Evolutionary conservation across 1,140 invertebrate genomes (phyloP).

Genomic region (Cecropterus lyciades): DNA sequence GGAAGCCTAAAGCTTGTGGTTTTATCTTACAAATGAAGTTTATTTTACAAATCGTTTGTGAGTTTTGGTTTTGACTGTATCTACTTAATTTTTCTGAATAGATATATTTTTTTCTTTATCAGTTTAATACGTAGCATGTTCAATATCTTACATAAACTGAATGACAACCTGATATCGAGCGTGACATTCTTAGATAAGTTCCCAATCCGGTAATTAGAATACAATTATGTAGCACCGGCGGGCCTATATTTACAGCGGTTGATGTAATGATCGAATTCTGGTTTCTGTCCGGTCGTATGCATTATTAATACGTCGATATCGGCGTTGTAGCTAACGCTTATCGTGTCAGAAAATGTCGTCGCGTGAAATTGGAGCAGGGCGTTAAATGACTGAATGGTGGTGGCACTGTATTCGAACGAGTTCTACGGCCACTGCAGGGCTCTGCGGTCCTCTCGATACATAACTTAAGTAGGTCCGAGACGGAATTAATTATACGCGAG

Average conservation of each 20-base stretch:
- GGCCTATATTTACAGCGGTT: conserved; percentile 20
- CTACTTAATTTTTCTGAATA: no score
- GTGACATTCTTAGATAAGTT: conserved; percentile 11
- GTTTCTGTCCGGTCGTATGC: conserved; percentile 32
- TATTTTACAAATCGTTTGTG: no score
- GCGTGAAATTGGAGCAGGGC: conserved; percentile 58
- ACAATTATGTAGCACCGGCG: conserved; percentile 20
- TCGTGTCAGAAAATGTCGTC: conserved; percentile 33
- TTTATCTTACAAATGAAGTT: conserved; percentile 5
- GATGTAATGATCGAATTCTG: conserved; percentile 23
- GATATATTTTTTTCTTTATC: no score
- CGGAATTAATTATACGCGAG: conserved; percentile 72
- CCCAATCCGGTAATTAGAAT: conserved; percentile 21
- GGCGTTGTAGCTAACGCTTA: conserved; percentile 33
- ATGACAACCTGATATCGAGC: conserved; percentile 1
- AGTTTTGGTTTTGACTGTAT: not conserved
- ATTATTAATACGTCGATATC: conserved; percentile 32
- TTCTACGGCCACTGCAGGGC: conserved; percentile 55
- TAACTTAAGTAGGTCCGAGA: conserved; percentile 73
- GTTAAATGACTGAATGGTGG: conserved; percentile 49
- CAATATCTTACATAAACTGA: not conserved
- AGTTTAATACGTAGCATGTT: not conserved
- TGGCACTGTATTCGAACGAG: conserved; percentile 36
- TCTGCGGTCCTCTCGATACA: conserved; percentile 62
- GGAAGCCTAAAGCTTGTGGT: conserved; percentile 11